Evolutionary conservation across 2,888 invertebrate genomes (phyloP), one percentile per base, ranked within the genome.

Genomic region (Disparrhopalites patrizii): DNA sequence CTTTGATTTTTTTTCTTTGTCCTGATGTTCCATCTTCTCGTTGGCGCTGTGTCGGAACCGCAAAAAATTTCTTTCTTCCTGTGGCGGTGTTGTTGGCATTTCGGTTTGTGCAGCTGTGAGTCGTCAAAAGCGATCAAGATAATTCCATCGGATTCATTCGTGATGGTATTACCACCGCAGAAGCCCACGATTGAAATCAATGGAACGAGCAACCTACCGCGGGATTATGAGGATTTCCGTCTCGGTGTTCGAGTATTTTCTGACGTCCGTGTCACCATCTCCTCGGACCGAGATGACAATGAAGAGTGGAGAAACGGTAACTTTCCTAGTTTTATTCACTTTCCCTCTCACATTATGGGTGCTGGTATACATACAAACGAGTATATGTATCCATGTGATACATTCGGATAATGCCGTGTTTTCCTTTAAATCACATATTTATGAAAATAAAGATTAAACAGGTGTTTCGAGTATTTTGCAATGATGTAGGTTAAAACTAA

Each of bases 201-300:
- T 79, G 94, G 93, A 65, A 86, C 87, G 31, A 85, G 86, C 40
- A 90, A 90, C 80, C 84, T 91, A 71, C 89, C 91, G n/a, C 82
- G 89, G 28, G 90, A 91, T 80, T 91, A 91, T 80, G 86, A 89
- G 69, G 89, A 90, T 79, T 90, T 94, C 82, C 84, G 91, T 67
- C 83, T 87, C 67, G 97, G 97, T 0, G 90, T 95, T 20, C 83
- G 88, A 30, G 90, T 97, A 57, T 89, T 97, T 81, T 89, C 92
- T 1, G 92, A 93, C 77, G 85, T 95, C 18, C 83, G 85, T 62
- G 90, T 97, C 58, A 83, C 84, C 4, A 86, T 88, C 13, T 74
- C 75, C 25, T 73, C 74, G 8, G 74, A 73, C 66, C 70, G 75
- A 51, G 75, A 76, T 69, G 76, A 76, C 63, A 76, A 76, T 66